A percentile compares a stretch with the other conserved stretches of the same genome.
phyloP scores from a whole-genome alignment of 2,797 vertebrate genomes.

The Rhabdophis nuchalis region DNA sequence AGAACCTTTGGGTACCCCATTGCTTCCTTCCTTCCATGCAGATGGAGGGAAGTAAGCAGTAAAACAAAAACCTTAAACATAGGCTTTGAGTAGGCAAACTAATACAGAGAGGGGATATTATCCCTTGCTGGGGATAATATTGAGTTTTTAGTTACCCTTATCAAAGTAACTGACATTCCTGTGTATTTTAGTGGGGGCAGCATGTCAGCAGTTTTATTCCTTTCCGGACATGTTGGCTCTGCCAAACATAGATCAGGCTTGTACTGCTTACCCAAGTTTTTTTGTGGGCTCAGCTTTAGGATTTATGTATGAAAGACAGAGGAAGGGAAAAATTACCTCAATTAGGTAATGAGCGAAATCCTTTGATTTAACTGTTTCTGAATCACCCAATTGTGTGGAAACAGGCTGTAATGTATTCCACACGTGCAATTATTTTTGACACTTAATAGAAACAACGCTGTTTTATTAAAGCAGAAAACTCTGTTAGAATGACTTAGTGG shows the following conservation, averaged over 20 bases:
- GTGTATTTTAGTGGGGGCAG: background rate
- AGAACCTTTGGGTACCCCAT: background rate
- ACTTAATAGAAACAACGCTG: background rate
- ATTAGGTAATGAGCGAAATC: background rate
- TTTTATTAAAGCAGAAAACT: slow-evolving; percentile 7
- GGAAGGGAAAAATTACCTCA: background rate
- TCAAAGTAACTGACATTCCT: background rate
- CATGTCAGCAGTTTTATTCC: background rate
- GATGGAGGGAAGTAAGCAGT: background rate
- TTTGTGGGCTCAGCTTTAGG: background rate
- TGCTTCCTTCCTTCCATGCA: background rate
- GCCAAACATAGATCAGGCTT: background rate
- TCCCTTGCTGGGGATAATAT: background rate
- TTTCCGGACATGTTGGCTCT: background rate
- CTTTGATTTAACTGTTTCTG: slow-evolving; percentile 18
- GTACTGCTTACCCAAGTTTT: background rate
- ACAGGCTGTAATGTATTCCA: background rate
- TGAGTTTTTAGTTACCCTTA: background rate
- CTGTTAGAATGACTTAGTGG: background rate
- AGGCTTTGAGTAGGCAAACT: background rate
- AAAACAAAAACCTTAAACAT: background rate
- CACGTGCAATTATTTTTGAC: slow-evolving; percentile 15
- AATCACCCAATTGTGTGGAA: slow-evolving; percentile 2
- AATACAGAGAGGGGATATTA: background rate
- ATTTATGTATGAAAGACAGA: background rate